phyloP scores from a whole-genome alignment of 2,888 invertebrate species.

The Dysmachus trigonus region DNA sequence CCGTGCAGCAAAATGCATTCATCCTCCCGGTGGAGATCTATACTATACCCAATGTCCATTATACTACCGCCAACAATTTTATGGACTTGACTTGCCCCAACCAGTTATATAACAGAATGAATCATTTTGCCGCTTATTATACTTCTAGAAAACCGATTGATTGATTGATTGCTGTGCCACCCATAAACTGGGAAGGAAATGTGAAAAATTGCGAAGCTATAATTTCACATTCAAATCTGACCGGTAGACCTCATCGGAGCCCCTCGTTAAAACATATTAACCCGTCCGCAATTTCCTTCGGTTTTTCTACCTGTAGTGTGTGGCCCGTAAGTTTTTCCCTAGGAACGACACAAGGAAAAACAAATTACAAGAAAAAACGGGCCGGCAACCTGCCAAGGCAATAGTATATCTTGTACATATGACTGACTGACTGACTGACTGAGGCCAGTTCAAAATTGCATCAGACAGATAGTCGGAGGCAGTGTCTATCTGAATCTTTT shows the following conservation, averaged over 20 bases:
- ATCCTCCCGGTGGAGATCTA: neutral
- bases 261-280: neutral
- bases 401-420: slow-evolving; percentile 8
- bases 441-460: slow-evolving; percentile 29
- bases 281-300: neutral
- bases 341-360: neutral
- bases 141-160: neutral
- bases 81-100: neutral
- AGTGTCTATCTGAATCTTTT: neutral
- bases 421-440: neutral
- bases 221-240: neutral
- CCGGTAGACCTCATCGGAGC: neutral
- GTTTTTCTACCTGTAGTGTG: neutral
- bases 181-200: neutral
- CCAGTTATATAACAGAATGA: slow-evolving; percentile 4
- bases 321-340: neutral
- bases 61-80: neutral
- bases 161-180: neutral
- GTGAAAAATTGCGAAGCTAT: neutral
- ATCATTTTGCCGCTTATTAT: slow-evolving; percentile 8
- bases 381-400: slow-evolving; percentile 11
- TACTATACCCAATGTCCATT: neutral
- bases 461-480: neutral
- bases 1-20: neutral
- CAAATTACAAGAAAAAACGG: too few species aligned